Conservation (phyloP, 2,888 invertebrate genomes). For the Lasioglossum malachurum region DNA sequence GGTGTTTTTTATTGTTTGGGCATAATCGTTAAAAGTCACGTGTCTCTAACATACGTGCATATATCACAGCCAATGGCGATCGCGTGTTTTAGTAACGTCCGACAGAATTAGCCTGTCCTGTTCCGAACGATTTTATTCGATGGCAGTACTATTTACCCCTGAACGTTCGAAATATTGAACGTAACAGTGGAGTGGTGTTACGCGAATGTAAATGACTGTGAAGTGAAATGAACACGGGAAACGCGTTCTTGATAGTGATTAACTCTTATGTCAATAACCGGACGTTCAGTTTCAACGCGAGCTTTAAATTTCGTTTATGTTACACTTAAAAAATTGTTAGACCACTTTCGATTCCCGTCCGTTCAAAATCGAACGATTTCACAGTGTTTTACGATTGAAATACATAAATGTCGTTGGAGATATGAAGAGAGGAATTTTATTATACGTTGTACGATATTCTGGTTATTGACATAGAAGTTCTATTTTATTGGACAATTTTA, state of each 20-base stretch:
- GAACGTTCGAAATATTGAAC: constrained; percentile 7
- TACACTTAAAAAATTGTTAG: neutral
- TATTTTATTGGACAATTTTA: neutral
- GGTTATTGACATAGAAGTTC: neutral
- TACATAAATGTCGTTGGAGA: neutral
- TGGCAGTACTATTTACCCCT: neutral
- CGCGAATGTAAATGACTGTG: constrained; percentile 2
- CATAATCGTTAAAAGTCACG: neutral
- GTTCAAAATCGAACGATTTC: neutral
- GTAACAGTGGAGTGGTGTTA: neutral
- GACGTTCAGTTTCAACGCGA: neutral
- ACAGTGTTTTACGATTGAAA: neutral
- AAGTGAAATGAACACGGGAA: neutral
- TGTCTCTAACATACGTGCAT: neutral
- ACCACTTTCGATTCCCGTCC: neutral
- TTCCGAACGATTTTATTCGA: constrained; percentile 3
- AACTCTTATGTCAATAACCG: neutral
- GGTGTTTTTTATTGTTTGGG: neutral
- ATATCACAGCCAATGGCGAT: neutral
- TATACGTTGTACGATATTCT: neutral
- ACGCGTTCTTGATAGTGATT: constrained; percentile 1
- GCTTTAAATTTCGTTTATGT: neutral
- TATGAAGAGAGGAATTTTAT: neutral
- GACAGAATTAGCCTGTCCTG: neutral
- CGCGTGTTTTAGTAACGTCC: neutral